Conservation (phyloP, 2,797 vertebrate genomes). For the Calcarius lapponicus region DNA sequence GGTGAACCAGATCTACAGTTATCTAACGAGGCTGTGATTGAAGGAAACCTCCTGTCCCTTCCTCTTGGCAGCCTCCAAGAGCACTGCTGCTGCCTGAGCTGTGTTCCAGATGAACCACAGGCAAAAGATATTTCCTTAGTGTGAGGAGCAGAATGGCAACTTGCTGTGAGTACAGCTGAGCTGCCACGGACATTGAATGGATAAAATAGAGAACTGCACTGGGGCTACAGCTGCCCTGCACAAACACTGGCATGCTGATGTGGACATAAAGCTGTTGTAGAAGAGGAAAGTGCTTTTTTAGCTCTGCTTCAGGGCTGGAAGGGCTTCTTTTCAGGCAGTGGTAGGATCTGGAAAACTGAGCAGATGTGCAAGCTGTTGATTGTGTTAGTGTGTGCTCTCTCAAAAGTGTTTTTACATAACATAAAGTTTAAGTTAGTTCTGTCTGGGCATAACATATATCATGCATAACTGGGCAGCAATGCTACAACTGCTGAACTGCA, state of each 20-base stretch:
- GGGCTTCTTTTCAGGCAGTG: background rate
- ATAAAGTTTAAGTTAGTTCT: background rate
- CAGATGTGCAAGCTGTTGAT: background rate
- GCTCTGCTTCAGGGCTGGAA: background rate
- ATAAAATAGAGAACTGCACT: background rate
- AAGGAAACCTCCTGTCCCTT: background rate
- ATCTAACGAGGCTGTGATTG: background rate
- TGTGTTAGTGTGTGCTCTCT: background rate
- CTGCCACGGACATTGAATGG: background rate
- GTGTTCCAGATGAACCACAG: background rate
- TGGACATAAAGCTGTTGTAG: background rate
- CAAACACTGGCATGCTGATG: background rate
- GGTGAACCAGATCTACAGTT: background rate
- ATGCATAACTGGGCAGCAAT: background rate
- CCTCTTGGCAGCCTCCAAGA: background rate
- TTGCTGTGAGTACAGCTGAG: background rate
- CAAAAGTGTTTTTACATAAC: background rate
- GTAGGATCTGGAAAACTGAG: background rate
- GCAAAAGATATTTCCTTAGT: background rate
- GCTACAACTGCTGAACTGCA: background rate
- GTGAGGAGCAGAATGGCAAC: background rate
- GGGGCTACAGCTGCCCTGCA: background rate
- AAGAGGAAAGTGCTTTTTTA: background rate
- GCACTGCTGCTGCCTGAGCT: background rate
- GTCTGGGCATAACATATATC: background rate